phyloP scores from a whole-genome alignment of 1,140 invertebrate genomes.

The Bursaphelenchus mucronatus region DNA sequence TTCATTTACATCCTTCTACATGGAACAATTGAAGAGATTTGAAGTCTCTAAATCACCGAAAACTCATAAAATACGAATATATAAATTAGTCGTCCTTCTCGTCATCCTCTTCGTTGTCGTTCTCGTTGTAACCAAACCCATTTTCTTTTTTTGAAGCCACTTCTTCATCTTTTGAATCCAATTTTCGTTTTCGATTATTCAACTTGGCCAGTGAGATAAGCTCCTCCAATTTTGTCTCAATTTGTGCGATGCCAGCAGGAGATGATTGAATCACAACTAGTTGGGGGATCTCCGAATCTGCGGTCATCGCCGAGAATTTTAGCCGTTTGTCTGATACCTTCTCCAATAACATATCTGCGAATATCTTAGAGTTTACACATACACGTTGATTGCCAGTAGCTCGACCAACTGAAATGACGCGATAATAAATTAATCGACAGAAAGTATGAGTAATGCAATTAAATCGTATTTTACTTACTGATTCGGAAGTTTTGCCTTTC shows the following conservation, averaged over 20 bases:
- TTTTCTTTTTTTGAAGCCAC: not conserved
- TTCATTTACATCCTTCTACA: too few relatives aligned
- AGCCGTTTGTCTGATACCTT: slow-evolving; percentile 43
- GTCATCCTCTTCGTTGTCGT: too few relatives aligned
- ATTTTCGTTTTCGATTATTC: slow-evolving; percentile 4
- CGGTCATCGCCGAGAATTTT: slow-evolving; percentile 36
- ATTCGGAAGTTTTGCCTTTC: slow-evolving; percentile 29
- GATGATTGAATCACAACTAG: slow-evolving; percentile 38
- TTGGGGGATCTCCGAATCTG: slow-evolving; percentile 42
- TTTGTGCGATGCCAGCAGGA: not conserved
- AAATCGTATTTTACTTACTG: slow-evolving; percentile 24
- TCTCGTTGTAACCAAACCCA: too few relatives aligned
- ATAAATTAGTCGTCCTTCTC: too few relatives aligned
- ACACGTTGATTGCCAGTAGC: slow-evolving; percentile 46
- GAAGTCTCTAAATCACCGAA: too few relatives aligned
- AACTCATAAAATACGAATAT: too few relatives aligned
- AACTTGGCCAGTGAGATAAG: slow-evolving; percentile 3
- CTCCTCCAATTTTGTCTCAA: slow-evolving; percentile 1
- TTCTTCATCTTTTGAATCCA: slow-evolving; percentile 4
- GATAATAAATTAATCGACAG: not conserved
- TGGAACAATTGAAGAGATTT: too few relatives aligned
- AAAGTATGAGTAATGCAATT: not conserved
- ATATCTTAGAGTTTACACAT: slow-evolving; percentile 44
- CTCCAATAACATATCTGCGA: slow-evolving; percentile 46
- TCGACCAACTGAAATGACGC: slow-evolving; percentile 35